phyloP scores from a whole-genome alignment of 2,888 invertebrate species.

The Junonia oenone region DNA sequence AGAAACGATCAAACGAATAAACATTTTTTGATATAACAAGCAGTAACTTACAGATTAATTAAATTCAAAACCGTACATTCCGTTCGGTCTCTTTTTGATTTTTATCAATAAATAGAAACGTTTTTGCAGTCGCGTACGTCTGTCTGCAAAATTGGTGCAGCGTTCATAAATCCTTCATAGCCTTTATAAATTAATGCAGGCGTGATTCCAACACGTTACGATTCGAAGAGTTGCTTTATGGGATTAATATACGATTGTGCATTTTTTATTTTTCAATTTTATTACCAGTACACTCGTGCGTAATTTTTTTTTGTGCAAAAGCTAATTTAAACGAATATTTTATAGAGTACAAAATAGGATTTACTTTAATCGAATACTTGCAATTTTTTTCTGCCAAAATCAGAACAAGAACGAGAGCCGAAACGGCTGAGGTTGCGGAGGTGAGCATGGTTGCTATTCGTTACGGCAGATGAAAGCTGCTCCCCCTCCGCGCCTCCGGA shows the following conservation, averaged over 20 bases:
- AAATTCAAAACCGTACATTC: too few species aligned
- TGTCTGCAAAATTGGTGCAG: slow-evolving; percentile 29
- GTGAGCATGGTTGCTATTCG: too few species aligned
- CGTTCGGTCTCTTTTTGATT: too few species aligned
- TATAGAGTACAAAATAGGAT: neutral
- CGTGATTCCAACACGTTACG: slow-evolving; percentile 26
- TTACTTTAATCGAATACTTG: too few species aligned
- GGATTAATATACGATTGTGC: slow-evolving; percentile 25
- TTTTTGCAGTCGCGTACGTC: slow-evolving; percentile 23
- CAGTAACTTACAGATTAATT: too few species aligned
- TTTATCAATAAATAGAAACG: slow-evolving; percentile 17
- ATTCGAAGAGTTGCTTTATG: slow-evolving; percentile 27
- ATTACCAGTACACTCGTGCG: slow-evolving; percentile 2
- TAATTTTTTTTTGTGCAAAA: slow-evolving; percentile 1
- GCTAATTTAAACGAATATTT: neutral
- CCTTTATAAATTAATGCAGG: slow-evolving; percentile 31
- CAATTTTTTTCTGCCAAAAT: too few species aligned
- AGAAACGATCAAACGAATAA: too few species aligned
- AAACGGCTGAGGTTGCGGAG: too few species aligned
- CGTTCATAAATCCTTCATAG: slow-evolving; percentile 31
- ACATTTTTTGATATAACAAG: too few species aligned
- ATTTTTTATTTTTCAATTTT: slow-evolving; percentile 21
- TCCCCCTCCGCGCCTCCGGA: too few species aligned
- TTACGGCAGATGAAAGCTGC: too few species aligned
- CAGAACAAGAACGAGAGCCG: too few species aligned